A percentile compares a stretch with the other conserved stretches of the same genome.
These are phyloP conservation scores for Schrankia costaestrigalis DNA, from an alignment of 2,888 invertebrate genomes.

Conservation along the genomic window DNA sequence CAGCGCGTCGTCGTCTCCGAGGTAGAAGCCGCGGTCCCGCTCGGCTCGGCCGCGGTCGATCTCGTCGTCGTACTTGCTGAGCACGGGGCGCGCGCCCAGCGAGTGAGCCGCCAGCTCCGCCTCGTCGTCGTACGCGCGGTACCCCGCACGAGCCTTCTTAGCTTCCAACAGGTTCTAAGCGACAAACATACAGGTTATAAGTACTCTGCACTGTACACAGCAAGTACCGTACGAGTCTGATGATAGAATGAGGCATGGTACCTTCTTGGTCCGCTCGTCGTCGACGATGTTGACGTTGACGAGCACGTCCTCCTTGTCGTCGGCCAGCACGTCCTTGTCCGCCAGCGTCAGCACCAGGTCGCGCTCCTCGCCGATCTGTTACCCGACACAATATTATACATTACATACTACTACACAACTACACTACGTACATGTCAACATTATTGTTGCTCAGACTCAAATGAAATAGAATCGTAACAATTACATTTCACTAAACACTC, in stretches of 20 bases:
- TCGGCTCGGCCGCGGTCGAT: slow-evolving; percentile 82
- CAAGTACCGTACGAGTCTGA: no score
- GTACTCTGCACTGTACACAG: not conserved
- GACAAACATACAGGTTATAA: not conserved
- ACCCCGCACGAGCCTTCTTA: slow-evolving; percentile 89
- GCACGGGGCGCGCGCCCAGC: slow-evolving; percentile 84
- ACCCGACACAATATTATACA: no score
- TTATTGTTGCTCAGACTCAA: no score
- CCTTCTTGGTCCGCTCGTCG: slow-evolving; percentile 90
- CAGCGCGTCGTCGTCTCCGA: slow-evolving; percentile 84
- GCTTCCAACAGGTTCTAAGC: slow-evolving; percentile 88
- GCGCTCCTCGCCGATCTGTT: slow-evolving; percentile 85
- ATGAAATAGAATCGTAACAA: no score
- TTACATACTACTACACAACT: no score
- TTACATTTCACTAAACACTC: no score
- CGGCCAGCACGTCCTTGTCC: slow-evolving; percentile 94
- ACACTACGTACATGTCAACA: no score
- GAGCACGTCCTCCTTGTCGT: slow-evolving; percentile 91
- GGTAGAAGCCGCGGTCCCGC: slow-evolving; percentile 84
- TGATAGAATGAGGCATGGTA: slow-evolving; percentile 36
- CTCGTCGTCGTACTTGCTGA: slow-evolving; percentile 97
- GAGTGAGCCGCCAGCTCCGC: slow-evolving; percentile 86
- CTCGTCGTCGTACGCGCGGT: slow-evolving; percentile 92
- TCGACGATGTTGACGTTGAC: slow-evolving; percentile 95
- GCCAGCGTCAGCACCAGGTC: slow-evolving; percentile 95